Conservation (phyloP, 2,797 vertebrate species). For the Lithobates pipiens region DNA sequence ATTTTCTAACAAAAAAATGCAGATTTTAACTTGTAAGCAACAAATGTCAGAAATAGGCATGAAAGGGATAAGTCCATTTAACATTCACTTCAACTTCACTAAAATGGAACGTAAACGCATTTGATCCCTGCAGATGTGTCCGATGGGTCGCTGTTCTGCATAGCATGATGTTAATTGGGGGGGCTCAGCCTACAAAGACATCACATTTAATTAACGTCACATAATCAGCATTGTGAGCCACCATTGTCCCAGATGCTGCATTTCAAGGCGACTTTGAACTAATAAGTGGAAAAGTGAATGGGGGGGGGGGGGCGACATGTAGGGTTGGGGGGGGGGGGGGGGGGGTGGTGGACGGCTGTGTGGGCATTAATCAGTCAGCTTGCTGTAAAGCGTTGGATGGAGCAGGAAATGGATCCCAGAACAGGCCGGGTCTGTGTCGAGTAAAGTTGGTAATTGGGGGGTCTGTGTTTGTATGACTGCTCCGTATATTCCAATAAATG, state of each 20-base stretch:
- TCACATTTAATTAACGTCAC: background rate
- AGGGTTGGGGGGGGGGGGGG: too few relatives aligned
- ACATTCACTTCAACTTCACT: too few relatives aligned
- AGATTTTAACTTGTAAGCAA: too few relatives aligned
- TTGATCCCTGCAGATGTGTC: background rate
- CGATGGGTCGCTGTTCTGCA: background rate
- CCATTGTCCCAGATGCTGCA: background rate
- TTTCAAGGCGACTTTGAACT: background rate
- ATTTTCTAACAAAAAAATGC: too few relatives aligned
- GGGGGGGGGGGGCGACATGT: background rate
- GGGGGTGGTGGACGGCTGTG: too few relatives aligned
- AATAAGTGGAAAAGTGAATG: background rate
- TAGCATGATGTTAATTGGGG: background rate
- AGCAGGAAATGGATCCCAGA: background rate
- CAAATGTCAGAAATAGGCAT: too few relatives aligned
- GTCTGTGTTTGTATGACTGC: background rate
- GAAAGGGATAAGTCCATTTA: too few relatives aligned
- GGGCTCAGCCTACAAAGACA: background rate
- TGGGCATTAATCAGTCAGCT: background rate
- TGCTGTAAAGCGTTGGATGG: background rate
- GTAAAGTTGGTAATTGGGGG: background rate
- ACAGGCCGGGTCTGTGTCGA: background rate
- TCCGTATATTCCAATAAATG: background rate
- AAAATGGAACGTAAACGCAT: too few relatives aligned
- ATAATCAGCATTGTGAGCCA: background rate